Conservation (phyloP, 2,797 vertebrate species). For the Sebastes itinus region DNA sequence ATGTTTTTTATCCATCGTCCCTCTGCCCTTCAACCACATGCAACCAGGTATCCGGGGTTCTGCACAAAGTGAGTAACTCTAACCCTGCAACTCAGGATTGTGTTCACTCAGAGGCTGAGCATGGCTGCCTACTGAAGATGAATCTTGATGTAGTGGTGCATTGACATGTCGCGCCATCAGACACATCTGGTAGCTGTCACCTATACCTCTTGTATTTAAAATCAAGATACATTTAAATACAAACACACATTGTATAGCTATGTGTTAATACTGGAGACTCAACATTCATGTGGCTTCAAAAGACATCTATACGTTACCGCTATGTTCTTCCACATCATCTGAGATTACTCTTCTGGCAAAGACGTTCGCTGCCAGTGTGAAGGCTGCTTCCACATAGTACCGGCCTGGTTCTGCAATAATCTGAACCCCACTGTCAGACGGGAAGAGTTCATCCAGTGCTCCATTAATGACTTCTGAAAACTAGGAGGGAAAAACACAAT, state of each 20-base stretch:
- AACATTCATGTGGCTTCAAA: background rate
- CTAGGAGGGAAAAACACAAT: conserved; percentile 45
- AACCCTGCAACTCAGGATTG: background rate
- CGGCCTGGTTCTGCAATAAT: conserved; percentile 81
- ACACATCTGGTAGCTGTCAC: background rate
- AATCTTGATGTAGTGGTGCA: background rate
- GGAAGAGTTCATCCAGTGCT: conserved; percentile 85
- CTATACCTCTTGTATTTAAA: background rate
- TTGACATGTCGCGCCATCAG: background rate
- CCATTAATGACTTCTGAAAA: conserved; percentile 73
- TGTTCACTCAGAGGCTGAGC: background rate
- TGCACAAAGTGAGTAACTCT: background rate
- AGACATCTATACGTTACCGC: background rate
- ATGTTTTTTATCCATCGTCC: background rate
- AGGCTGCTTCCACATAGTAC: conserved; percentile 82
- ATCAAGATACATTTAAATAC: background rate
- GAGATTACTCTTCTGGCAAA: conserved; percentile 71
- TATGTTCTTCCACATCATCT: background rate
- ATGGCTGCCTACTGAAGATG: background rate
- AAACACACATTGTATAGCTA: background rate
- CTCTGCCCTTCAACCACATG: background rate
- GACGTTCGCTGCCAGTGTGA: conserved; percentile 82
- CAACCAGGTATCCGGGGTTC: background rate
- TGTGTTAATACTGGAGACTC: background rate
- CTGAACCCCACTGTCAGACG: conserved; percentile 15